These are phyloP conservation scores for Drosophila ezoana DNA, from an alignment of 2,888 invertebrate species.

Conservation along the genomic window DNA sequence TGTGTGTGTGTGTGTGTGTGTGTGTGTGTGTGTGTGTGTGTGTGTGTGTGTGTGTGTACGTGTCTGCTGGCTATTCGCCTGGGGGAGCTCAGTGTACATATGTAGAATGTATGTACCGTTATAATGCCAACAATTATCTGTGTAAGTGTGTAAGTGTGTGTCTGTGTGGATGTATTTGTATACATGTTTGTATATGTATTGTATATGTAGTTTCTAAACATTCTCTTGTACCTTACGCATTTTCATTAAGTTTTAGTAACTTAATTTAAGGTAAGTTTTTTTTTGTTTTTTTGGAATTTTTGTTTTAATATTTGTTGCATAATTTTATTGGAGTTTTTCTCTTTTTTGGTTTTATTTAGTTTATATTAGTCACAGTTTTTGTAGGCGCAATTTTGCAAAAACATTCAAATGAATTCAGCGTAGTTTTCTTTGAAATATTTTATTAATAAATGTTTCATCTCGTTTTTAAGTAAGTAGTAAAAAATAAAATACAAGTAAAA, in stretches of 20 bases:
- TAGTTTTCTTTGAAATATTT: conserved; percentile 50
- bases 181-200: conserved; percentile 20
- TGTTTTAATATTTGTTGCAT: conserved; percentile 19
- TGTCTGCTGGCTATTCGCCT: conserved; percentile 34
- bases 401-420: conserved; percentile 62
- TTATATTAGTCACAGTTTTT: conserved; percentile 71
- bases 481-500: conserved; percentile 76
- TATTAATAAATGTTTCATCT: conserved; percentile 34
- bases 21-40: conserved; percentile 14
- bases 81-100: conserved; percentile 62
- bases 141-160: conserved; percentile 18
- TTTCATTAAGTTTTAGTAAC: conserved; percentile 29
- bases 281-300: conserved; percentile 16
- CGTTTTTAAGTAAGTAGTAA: conserved; percentile 55
- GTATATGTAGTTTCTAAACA: conserved; percentile 26
- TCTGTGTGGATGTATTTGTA: conserved; percentile 21
- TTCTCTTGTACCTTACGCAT: conserved; percentile 27
- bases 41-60: conserved; percentile 19
- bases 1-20: conserved; percentile 16
- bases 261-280: conserved; percentile 29
- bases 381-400: conserved; percentile 70
- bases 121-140: conserved; percentile 10
- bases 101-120: conserved; percentile 76
- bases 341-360: conserved; percentile 38
- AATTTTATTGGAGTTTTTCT: conserved; percentile 68